phyloP scores from a whole-genome alignment of 2,113 vertebrate species.

The Equus quagga region DNA sequence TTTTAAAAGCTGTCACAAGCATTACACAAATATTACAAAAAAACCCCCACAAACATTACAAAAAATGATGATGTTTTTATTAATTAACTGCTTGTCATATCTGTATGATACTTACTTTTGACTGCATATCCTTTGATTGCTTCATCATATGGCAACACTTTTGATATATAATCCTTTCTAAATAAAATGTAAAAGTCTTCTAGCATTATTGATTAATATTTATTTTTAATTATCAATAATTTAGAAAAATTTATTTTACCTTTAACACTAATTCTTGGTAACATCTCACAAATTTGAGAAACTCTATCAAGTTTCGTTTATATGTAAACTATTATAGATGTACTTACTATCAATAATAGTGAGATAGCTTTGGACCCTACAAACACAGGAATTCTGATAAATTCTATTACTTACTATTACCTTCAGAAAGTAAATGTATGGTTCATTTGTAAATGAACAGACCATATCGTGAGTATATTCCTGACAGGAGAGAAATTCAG shows the following conservation, averaged over 20 bases:
- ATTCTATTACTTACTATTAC: background rate
- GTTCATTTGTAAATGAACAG: background rate
- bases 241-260: background rate
- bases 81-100: background rate
- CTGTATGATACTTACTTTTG: background rate
- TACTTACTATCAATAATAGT: background rate
- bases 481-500: background rate
- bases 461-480: background rate
- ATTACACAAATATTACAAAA: too few species aligned
- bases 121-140: background rate
- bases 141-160: background rate
- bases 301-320: background rate
- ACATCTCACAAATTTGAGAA: constrained; percentile 4
- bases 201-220: background rate
- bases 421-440: background rate
- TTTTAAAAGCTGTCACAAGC: constrained; percentile 1
- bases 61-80: background rate
- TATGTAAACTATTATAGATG: background rate
- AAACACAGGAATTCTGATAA: background rate
- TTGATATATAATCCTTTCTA: constrained; percentile 21
- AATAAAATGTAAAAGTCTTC: constrained; percentile 18
- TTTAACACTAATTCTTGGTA: constrained; percentile 2
- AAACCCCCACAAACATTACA: background rate
- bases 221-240: constrained; percentile 38
- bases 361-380: background rate